Evolutionary conservation across 2,797 vertebrate species (phyloP).

Genomic region (Vespertilio murinus): DNA sequence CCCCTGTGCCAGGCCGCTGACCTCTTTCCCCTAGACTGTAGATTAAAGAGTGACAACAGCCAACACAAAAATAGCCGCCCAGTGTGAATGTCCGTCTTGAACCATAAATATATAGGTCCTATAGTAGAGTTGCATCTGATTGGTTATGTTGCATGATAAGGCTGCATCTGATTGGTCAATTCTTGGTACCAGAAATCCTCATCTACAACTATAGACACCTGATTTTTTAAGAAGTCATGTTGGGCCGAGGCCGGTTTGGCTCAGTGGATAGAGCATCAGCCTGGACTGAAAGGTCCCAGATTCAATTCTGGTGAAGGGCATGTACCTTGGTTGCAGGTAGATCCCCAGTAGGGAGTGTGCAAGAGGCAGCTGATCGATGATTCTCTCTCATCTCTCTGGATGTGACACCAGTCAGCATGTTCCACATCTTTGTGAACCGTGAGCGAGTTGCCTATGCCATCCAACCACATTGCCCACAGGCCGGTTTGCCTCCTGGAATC

Average conservation of each 20-base stretch:
- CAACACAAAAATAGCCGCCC: not conserved
- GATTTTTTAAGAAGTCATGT: not conserved
- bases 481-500: not conserved
- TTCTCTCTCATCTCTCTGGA: too few relatives aligned
- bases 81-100: not conserved
- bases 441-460: not conserved
- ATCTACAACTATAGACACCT: not conserved
- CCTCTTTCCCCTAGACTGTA: not conserved
- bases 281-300: too few relatives aligned
- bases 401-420: not conserved
- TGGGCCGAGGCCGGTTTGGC: too few relatives aligned
- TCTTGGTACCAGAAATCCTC: not conserved
- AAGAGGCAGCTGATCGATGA: too few relatives aligned
- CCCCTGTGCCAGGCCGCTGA: not conserved
- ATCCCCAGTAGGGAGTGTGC: too few relatives aligned
- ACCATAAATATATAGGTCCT: not conserved
- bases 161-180: not conserved
- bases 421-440: not conserved
- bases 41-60: not conserved
- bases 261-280: too few relatives aligned
- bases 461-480: not conserved
- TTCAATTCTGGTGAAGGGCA: too few relatives aligned
- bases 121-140: not conserved
- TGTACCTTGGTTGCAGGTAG: too few relatives aligned
- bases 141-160: not conserved